A percentile compares a stretch with the other conserved stretches of the same genome.
These are phyloP conservation scores for Malthinus flaveolus DNA, from an alignment of 2,888 invertebrate species.

Conservation along the genomic window DNA sequence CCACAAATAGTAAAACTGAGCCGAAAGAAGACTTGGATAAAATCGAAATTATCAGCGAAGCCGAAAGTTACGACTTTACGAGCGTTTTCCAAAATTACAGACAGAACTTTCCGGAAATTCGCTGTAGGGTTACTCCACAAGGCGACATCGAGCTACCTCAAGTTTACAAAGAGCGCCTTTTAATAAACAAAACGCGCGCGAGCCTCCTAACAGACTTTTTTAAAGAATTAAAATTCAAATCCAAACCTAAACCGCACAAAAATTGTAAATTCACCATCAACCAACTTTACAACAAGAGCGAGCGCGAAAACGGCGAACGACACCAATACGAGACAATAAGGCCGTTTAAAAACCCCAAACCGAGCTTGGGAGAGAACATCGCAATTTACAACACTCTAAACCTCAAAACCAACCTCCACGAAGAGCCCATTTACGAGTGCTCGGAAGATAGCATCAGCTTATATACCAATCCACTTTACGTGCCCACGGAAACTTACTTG, in stretches of 20 bases:
- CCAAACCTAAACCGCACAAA: slow-evolving; percentile 26
- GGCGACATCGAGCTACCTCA: slow-evolving; percentile 40
- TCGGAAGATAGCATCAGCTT: slow-evolving; percentile 50
- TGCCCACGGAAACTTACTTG: slow-evolving; percentile 26
- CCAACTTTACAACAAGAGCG: slow-evolving; percentile 10
- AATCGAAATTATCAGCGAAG: slow-evolving; percentile 31
- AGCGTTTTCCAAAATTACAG: slow-evolving; percentile 47
- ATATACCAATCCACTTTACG: slow-evolving; percentile 52
- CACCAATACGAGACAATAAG: background rate
- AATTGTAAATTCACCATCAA: slow-evolving; percentile 43
- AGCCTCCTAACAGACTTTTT: slow-evolving; percentile 28
- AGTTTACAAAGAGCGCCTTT: slow-evolving; percentile 45
- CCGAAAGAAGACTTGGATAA: slow-evolving; percentile 32
- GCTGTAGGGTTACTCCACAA: slow-evolving; percentile 20
- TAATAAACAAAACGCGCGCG: slow-evolving; percentile 22
- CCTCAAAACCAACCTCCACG: slow-evolving; percentile 48
- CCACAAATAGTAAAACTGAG: slow-evolving; percentile 16
- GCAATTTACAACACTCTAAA: slow-evolving; percentile 46
- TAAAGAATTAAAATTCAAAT: slow-evolving; percentile 35
- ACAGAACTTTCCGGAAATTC: slow-evolving; percentile 44
- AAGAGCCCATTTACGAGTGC: slow-evolving; percentile 53
- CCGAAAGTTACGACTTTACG: slow-evolving; percentile 3
- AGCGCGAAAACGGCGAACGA: background rate
- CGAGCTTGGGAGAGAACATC: slow-evolving; percentile 37
- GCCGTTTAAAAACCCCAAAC: slow-evolving; percentile 5